Conservation (phyloP, 2,888 invertebrate genomes). For the Drosophila fulvimacula region DNA sequence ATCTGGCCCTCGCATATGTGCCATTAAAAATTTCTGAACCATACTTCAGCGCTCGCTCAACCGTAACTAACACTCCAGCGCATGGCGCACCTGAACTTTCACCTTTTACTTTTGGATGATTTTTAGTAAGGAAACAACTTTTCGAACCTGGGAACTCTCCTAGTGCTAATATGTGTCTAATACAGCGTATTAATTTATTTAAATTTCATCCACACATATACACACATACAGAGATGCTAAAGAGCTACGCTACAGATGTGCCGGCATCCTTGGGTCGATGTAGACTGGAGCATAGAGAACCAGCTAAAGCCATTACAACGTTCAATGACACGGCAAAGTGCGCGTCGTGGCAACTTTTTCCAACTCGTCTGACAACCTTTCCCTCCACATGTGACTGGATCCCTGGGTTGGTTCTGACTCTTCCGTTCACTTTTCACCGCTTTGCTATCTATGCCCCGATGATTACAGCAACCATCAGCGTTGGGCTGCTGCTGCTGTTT, state of each 20-base stretch:
- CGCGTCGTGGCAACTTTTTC: conserved; percentile 59
- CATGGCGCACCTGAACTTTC: conserved; percentile 58
- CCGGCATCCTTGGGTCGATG: conserved; percentile 36
- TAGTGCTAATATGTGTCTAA: conserved; percentile 75
- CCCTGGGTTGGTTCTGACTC: conserved; percentile 43
- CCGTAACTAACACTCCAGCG: conserved; percentile 52
- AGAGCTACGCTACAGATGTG: conserved; percentile 28
- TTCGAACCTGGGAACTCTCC: conserved; percentile 18
- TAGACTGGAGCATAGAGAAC: conserved; percentile 38
- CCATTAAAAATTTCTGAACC: conserved; percentile 34
- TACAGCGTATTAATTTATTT: conserved; percentile 78
- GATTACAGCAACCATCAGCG: conserved; percentile 74
- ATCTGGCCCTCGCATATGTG: conserved; percentile 11
- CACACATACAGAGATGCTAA: conserved; percentile 12
- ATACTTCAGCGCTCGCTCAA: conserved; percentile 48
- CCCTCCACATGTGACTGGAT: conserved; percentile 47
- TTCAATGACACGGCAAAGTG: conserved; percentile 79
- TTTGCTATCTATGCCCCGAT: conserved; percentile 70
- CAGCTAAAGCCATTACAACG: conserved; percentile 69
- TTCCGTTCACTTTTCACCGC: conserved; percentile 51
- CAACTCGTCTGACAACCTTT: conserved; percentile 35
- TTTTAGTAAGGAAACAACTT: conserved; percentile 58
- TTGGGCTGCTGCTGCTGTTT: conserved; percentile 50
- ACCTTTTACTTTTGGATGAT: conserved; percentile 69
- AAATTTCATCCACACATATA: conserved; percentile 57